Evolutionary conservation across 2,113 vertebrate species (phyloP), one percentile per base, ranked within the genome.

Genomic region (Athene noctua): DNA sequence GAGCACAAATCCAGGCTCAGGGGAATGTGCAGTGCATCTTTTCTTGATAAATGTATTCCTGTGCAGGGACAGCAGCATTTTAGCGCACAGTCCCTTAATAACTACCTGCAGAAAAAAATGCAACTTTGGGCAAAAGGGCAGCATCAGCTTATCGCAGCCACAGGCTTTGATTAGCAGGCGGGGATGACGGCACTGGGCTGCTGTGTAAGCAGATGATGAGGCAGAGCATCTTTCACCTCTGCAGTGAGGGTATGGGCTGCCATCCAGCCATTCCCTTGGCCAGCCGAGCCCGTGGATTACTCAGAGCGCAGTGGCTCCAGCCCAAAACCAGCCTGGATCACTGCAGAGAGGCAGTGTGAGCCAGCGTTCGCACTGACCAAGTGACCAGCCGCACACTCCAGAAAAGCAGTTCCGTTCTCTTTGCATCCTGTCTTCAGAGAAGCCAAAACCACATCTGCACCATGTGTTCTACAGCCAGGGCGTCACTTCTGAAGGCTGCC

Each of bases 351-450:
- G 59, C 54, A 13, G 54, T 0, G 0, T 1, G 13, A 92, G 83
- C 34, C 82, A 1, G 1, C 0, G 0, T 23, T 34, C 1, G 3
- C 59, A 21, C 15, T 8, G 3, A 38, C 18, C 19, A 6, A 6
- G 26, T 2, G 2, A 38, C 80, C 67, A 27, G 91, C 5, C 0
- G 40, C 27, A 16, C 1, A 22, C 42, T 90, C 51, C 51, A 16
- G 26, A n/a, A 71, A 59, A 63, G 38, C 59, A 81, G 87, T 74
- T 93, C 72, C 0, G 0, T 47, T 67, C 52, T 55, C n/a, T 77
- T 32, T n/a, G 78, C 59, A 78, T 36, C 34, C 84, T 73, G 87
- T 6, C 1, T 44, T 81, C 68, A 46, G 82, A 88, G 52, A 34
- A 88, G 88, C 49, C 10, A 9, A 52, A 72, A 72, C 55, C 74